Conservation (phyloP, 2,113 vertebrate genomes). For the Rhodinocichla rosea region DNA sequence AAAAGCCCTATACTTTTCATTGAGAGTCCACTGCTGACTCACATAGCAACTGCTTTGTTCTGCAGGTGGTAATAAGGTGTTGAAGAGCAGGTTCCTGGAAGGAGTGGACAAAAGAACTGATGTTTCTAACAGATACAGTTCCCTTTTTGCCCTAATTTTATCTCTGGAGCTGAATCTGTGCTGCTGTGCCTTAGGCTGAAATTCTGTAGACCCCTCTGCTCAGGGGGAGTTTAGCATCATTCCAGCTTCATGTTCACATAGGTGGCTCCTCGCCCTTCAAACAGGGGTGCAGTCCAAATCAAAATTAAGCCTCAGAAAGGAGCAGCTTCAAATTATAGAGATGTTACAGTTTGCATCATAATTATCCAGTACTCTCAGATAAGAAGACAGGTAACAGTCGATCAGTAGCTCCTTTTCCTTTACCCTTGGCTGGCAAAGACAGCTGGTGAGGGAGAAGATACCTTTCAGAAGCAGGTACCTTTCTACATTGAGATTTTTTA, state of each 20-base stretch:
- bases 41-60: not conserved
- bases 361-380: not conserved
- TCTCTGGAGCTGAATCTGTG: not conserved
- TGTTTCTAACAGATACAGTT: not conserved
- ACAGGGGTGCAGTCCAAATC: not conserved
- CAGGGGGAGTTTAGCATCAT: not conserved
- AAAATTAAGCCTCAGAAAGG: not conserved
- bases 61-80: not conserved
- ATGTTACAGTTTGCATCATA: not conserved
- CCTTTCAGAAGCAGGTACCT: not conserved
- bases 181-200: not conserved
- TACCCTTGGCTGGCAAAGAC: not conserved
- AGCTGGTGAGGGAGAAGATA: not conserved
- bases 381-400: not conserved
- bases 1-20: not conserved
- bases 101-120: not conserved
- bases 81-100: not conserved
- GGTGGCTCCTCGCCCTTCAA: fast-evolving
- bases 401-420: not conserved
- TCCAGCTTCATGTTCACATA: not conserved
- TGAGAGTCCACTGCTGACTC: not conserved
- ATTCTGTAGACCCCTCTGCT: not conserved
- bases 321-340: not conserved
- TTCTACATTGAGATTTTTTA: not conserved
- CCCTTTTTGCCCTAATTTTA: not conserved